phyloP scores from a whole-genome alignment of 2,888 invertebrate species.

The Galerucella calmariensis region DNA sequence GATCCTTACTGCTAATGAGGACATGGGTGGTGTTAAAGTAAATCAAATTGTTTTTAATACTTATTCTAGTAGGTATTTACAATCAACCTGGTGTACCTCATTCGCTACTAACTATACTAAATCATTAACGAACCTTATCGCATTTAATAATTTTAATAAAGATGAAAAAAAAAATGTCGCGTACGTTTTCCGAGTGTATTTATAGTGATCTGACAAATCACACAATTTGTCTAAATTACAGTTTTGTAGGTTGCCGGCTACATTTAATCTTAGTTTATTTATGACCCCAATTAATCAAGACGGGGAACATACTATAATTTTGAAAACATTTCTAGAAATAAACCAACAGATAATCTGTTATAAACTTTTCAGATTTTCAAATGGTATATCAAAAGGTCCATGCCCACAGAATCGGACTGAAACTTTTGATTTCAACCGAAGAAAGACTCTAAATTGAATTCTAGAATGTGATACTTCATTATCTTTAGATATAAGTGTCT shows the following conservation, averaged over 20 bases:
- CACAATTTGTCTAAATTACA: constrained; percentile 31
- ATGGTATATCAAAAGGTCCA: constrained; percentile 13
- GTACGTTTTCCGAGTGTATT: constrained; percentile 14
- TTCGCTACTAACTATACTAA: not conserved
- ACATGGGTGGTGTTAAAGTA: not conserved
- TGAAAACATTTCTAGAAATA: constrained; percentile 26
- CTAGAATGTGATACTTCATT: too few species aligned
- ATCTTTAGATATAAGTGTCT: too few species aligned
- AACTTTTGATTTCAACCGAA: not conserved
- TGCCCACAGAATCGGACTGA: not conserved
- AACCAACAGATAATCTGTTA: constrained; percentile 26
- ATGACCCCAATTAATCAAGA: constrained; percentile 26
- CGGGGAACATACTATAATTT: constrained; percentile 20
- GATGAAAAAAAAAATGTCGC: not conserved
- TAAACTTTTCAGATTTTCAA: constrained; percentile 14
- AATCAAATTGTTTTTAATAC: not conserved
- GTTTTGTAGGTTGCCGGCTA: constrained; percentile 20
- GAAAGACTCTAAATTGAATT: too few species aligned
- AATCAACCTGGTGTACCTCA: too few species aligned
- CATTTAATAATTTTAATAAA: constrained; percentile 1
- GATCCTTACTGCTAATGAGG: constrained; percentile 5
- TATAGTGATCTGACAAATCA: constrained; percentile 31
- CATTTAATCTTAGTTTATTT: constrained; percentile 18
- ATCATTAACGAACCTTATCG: not conserved
- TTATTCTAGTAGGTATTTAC: too few species aligned